Percentiles rank a stretch among this genome's conserved stretches.
These are phyloP conservation scores for Uropetala carovei DNA, from an alignment of 2,888 invertebrate genomes.

Conservation along the genomic window DNA sequence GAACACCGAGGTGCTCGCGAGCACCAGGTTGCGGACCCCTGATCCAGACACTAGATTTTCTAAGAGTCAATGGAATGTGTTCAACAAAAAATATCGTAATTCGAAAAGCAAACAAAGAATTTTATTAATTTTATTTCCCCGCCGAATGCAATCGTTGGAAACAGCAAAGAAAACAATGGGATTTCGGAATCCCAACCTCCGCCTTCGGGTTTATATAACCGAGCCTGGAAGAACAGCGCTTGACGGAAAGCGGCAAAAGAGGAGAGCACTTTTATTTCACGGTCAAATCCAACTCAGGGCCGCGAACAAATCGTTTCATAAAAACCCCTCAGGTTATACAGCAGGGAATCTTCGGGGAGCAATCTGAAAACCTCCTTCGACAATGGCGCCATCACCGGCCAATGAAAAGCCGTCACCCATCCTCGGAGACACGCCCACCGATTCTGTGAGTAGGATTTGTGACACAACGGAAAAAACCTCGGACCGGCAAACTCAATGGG, in stretches of 20 bases:
- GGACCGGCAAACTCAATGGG: background rate
- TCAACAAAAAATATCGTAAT: no score
- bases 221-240: no score
- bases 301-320: background rate
- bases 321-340: background rate
- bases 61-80: no score
- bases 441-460: background rate
- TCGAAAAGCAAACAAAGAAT: no score
- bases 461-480: background rate
- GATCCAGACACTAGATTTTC: no score
- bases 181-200: no score
- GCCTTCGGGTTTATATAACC: no score
- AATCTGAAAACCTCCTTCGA: background rate
- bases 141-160: no score
- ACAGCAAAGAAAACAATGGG: no score
- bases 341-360: conserved; percentile 12
- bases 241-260: background rate
- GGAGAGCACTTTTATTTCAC: background rate
- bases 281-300: background rate
- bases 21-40: no score
- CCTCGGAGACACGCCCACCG: conserved; percentile 20
- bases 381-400: background rate
- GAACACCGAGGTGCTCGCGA: no score
- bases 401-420: conserved; percentile 1
- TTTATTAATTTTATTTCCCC: no score